A percentile compares a stretch with the other conserved stretches of the same genome.
Conservation (phyloP, 2,797 vertebrate genomes). For the Sarcoramphus papa region DNA sequence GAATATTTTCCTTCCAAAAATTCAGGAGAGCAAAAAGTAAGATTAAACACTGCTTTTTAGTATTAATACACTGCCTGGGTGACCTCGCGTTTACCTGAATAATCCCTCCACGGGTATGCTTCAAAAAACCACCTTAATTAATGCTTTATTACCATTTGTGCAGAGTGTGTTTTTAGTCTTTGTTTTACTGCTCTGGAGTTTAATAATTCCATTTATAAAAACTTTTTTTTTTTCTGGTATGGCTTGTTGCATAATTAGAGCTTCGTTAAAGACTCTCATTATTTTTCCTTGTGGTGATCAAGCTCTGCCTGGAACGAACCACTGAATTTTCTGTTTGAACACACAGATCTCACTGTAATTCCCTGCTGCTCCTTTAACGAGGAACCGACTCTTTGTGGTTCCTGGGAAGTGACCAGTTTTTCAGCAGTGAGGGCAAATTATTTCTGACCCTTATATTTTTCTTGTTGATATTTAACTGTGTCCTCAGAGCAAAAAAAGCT, state of each 20-base stretch:
- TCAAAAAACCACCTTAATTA: neutral
- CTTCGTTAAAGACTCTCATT: neutral
- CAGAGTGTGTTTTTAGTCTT: neutral
- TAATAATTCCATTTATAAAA: neutral
- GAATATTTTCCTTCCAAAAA: neutral
- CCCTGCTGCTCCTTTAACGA: neutral
- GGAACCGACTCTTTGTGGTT: neutral
- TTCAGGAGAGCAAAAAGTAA: neutral
- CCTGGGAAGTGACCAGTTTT: neutral
- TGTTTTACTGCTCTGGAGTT: neutral
- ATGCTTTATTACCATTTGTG: neutral
- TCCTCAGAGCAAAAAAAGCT: neutral
- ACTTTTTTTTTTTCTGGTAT: neutral
- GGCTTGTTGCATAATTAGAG: slow-evolving; percentile 9
- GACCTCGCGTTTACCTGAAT: neutral
- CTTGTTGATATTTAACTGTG: neutral
- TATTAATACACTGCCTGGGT: neutral
- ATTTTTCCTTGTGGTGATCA: neutral
- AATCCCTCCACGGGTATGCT: neutral
- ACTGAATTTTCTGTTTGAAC: neutral
- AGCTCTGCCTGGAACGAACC: neutral
- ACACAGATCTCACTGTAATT: neutral
- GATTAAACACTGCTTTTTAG: neutral
- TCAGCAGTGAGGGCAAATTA: neutral
- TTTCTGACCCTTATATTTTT: neutral